phyloP scores from a whole-genome alignment of 2,888 invertebrate genomes.

The Flexamia atlantica region DNA sequence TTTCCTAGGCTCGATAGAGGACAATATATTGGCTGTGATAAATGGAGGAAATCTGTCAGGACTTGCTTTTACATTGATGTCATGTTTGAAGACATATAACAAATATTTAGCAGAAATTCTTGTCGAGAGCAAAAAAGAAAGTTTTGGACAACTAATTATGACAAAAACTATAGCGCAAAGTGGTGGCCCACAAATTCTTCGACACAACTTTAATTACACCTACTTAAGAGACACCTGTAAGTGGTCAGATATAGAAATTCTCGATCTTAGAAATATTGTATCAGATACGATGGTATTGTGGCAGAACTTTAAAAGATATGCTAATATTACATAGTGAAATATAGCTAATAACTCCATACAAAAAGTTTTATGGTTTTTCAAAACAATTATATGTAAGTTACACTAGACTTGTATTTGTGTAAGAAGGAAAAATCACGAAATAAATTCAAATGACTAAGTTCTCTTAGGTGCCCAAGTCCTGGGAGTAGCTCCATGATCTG shows the following conservation, averaged over 20 bases:
- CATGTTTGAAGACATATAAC: constrained; percentile 27
- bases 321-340: constrained; percentile 30
- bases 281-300: constrained; percentile 48
- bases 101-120: constrained; percentile 25
- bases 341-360: too few species aligned
- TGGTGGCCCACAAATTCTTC: constrained; percentile 52
- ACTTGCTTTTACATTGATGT: constrained; percentile 14
- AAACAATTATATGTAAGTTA: too few species aligned
- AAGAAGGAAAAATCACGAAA: too few species aligned
- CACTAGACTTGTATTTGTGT: too few species aligned
- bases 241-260: constrained; percentile 50
- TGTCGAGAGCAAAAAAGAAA: not conserved
- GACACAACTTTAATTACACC: constrained; percentile 23
- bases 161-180: constrained; percentile 4
- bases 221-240: constrained; percentile 23
- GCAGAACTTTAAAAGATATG: constrained; percentile 53
- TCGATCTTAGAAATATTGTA: constrained; percentile 51
- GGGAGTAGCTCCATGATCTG: too few species aligned
- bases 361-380: too few species aligned
- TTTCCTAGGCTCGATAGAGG: constrained; percentile 24
- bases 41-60: constrained; percentile 13
- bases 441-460: too few species aligned
- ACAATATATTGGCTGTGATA: constrained; percentile 33
- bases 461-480: too few species aligned
- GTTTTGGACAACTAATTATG: constrained; percentile 19